phyloP scores from a whole-genome alignment of 2,113 vertebrate genomes.

The Calyptomena viridis region DNA sequence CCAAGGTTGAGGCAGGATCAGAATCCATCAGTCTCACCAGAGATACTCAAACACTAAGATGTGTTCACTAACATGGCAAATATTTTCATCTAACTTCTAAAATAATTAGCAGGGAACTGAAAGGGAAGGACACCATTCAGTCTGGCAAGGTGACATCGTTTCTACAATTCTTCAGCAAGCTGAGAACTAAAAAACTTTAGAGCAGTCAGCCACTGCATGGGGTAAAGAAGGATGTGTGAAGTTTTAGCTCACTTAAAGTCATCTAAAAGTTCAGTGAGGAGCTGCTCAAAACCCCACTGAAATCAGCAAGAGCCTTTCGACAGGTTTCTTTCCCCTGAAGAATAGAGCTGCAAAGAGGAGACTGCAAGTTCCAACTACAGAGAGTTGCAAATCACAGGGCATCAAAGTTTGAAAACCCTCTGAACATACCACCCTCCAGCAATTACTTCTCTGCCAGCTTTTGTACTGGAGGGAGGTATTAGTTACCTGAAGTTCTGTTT shows the following conservation, averaged over 20 bases:
- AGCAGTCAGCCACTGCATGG: background rate
- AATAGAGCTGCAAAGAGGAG: background rate
- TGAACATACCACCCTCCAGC: conserved; percentile 52
- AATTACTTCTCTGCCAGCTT: conserved; percentile 1
- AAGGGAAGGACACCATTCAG: background rate
- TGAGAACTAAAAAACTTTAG: background rate
- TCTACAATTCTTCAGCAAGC: background rate
- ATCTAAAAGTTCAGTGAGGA: background rate
- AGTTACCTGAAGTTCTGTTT: conserved; percentile 20
- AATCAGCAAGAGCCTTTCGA: conserved; percentile 11
- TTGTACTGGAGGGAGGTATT: background rate
- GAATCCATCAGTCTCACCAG: fast-evolving
- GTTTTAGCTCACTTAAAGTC: conserved; percentile 15
- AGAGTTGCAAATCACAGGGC: conserved; percentile 45
- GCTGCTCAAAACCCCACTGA: conserved; percentile 19
- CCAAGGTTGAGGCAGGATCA: background rate
- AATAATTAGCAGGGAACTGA: background rate
- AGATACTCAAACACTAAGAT: background rate
- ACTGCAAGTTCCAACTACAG: conserved; percentile 38
- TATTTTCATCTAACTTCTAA: background rate
- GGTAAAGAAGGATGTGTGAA: background rate
- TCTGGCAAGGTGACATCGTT: background rate
- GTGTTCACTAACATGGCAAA: background rate
- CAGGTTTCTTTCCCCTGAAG: background rate
- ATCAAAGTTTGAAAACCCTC: conserved; percentile 57